Conservation (phyloP, 1,140 invertebrate genomes). For the Drosophila arawakana region DNA sequence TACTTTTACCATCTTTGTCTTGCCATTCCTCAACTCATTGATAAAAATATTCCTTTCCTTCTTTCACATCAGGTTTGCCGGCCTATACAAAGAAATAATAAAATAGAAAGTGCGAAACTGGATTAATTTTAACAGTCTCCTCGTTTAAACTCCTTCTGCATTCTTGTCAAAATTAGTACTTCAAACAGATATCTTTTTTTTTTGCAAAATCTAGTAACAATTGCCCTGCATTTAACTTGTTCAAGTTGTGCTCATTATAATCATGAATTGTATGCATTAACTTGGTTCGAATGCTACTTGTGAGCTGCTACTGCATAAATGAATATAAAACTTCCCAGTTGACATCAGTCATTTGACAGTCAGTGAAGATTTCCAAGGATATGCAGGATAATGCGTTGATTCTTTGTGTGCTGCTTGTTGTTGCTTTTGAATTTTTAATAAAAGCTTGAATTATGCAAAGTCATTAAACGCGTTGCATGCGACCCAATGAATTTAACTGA, state of each 20-base stretch:
- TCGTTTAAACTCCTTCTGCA: too few species aligned
- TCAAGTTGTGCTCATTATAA: not conserved
- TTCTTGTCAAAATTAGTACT: too few species aligned
- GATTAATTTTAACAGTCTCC: too few species aligned
- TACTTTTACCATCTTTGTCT: too few species aligned
- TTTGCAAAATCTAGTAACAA: not conserved
- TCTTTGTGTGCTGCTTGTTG: slow-evolving; percentile 24
- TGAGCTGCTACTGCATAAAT: slow-evolving; percentile 61
- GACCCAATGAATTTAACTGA: not conserved
- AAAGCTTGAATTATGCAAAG: slow-evolving; percentile 72
- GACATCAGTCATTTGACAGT: slow-evolving; percentile 71
- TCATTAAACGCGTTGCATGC: slow-evolving; percentile 10
- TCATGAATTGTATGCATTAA: slow-evolving; percentile 26
- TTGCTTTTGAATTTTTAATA: slow-evolving; percentile 67
- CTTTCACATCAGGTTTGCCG: too few species aligned
- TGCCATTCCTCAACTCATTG: too few species aligned
- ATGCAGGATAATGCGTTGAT: slow-evolving; percentile 28
- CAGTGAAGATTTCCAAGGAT: slow-evolving; percentile 28
- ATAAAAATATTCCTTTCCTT: too few species aligned
- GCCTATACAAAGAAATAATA: too few species aligned
- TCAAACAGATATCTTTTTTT: not conserved
- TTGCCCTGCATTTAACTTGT: not conserved
- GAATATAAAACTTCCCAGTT: slow-evolving; percentile 73
- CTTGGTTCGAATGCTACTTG: slow-evolving; percentile 21
- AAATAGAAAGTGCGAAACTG: too few species aligned